These are phyloP conservation scores for Periophthalmodon schlosseri DNA, from an alignment of 2,113 vertebrate species.

Conservation along the genomic window DNA sequence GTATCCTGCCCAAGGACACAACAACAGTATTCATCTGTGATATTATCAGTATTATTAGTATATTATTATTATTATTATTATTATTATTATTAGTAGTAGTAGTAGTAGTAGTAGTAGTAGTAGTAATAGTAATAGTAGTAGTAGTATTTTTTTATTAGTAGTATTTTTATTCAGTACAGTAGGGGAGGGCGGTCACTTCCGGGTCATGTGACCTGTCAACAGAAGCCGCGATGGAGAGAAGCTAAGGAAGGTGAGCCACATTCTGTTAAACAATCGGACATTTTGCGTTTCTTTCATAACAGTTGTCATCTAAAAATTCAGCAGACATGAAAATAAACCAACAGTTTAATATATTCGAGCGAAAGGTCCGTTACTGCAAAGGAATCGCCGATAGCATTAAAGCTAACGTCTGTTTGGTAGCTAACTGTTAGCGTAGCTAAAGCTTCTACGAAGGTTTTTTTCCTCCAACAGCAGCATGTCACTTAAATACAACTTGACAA, in stretches of 20 bases:
- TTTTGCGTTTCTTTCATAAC: neutral
- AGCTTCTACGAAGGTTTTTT: constrained; percentile 16
- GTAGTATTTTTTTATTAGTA: neutral
- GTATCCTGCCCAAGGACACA: too few species aligned
- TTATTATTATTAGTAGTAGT: neutral
- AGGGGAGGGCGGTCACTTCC: constrained; percentile 2
- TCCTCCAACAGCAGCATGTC: neutral
- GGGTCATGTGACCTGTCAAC: constrained; percentile 59
- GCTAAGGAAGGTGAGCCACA: constrained; percentile 72
- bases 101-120: neutral
- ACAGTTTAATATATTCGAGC: neutral
- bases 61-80: neutral
- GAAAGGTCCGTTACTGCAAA: neutral
- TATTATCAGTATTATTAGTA: neutral
- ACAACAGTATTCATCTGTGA: too few species aligned
- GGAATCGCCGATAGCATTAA: constrained; percentile 18
- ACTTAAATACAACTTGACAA: neutral
- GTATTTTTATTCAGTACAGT: neutral
- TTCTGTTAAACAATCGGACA: neutral
- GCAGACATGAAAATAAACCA: neutral
- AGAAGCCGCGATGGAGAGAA: constrained; percentile 65
- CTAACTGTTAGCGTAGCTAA: constrained; percentile 50
- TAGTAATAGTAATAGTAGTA: neutral
- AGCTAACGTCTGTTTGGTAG: constrained; percentile 28
- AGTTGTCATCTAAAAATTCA: accelerated